Evolutionary conservation across 2,113 vertebrate species (phyloP), one percentile per base, ranked within the genome.

Genomic region (Erythrocercus mccallii): DNA sequence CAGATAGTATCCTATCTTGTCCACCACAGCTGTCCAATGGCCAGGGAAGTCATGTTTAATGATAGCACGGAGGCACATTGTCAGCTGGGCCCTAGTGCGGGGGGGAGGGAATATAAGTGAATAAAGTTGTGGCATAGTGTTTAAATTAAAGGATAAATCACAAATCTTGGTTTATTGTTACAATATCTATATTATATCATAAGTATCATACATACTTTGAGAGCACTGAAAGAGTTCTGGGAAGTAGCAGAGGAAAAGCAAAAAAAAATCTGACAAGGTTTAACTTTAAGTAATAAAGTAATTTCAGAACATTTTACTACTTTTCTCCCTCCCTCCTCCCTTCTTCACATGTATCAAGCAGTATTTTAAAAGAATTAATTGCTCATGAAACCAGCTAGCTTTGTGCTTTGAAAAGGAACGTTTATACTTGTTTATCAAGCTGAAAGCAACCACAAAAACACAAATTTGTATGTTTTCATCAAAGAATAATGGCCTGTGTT

Each of bases 1-100:
- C 93, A 99, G 96, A 94, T 99, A 99, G 88, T 98, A 95, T 72
- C 98, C 98, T 69, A 99, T 98, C 97, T 99, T 99, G 97, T 99
- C 99, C 31, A 99, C 99, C 5, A 99, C 98, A 0, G 98, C 98
- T 6, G 99, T 99, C 99, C 99, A 99, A 45, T 99, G 99, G 57
- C 99, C 99, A 4, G 99, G 99, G 91, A 99, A 99, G 96, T 99
- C 99, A 5, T 99, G 98, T 78, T 99, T 99, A 90, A 99, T 99
- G 96, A 99, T 99, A 74, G 98, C 98, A 90, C 99, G 98, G 66
- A 99, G 97, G 90, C 99, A 99, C 97, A 99, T 99, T 4, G 99
- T 99, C 96, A 99, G 93, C 98, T 99, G 99, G 64, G 99, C 98
- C 80, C 99, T 99, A 45, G 1, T 12, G 57, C n/a, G 83, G 17